Evolutionary conservation across 2,888 invertebrate species (phyloP).

Genomic region (Cantharis nigra): DNA sequence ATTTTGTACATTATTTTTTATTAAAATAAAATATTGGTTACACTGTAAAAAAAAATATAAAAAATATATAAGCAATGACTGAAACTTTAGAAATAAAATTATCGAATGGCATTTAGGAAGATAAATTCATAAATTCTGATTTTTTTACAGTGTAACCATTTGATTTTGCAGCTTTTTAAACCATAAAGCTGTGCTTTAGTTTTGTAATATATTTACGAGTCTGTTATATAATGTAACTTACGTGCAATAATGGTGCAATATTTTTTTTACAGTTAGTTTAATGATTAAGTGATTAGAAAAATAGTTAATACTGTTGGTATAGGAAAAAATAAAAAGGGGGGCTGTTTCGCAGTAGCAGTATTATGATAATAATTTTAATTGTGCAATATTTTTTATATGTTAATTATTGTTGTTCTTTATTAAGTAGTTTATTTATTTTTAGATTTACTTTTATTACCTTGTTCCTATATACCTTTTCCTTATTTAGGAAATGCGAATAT

Average conservation of each 20-base stretch:
- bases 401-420: neutral
- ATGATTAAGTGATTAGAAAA: slow-evolving; percentile 4
- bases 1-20: neutral
- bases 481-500: neutral
- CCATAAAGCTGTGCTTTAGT: neutral
- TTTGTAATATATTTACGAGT: slow-evolving; percentile 3
- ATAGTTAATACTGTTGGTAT: slow-evolving; percentile 1
- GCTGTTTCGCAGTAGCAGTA: neutral
- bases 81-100: no score
- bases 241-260: slow-evolving; percentile 20
- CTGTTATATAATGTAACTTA: slow-evolving; percentile 1
- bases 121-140: no score
- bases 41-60: neutral
- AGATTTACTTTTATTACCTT: neutral
- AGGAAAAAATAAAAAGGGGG: neutral
- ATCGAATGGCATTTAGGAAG: no score
- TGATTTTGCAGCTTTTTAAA: neutral
- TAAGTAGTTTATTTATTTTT: neutral
- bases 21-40: neutral
- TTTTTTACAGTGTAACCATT: neutral
- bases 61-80: no score
- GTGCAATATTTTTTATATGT: neutral
- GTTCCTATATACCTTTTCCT: neutral
- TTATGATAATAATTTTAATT: neutral
- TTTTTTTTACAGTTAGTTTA: slow-evolving; percentile 9